Percentiles rank a stretch among this genome's conserved stretches.
These are phyloP conservation scores for Pandion haliaetus DNA, from an alignment of 2,113 vertebrate genomes.

Conservation along the genomic window DNA sequence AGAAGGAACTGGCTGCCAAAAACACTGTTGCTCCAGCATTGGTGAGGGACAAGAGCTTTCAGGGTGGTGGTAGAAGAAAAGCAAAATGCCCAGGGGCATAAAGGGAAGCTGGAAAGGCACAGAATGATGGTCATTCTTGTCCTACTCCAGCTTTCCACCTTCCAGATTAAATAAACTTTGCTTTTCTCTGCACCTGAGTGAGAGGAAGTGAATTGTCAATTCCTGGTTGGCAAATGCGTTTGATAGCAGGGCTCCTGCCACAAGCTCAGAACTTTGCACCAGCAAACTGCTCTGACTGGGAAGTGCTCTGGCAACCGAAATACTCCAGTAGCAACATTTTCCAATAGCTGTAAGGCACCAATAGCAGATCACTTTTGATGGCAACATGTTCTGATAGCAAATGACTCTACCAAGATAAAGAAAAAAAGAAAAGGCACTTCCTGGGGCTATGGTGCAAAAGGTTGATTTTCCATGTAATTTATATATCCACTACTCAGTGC, in stretches of 20 bases:
- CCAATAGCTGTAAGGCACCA: background rate
- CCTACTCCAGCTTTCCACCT: background rate
- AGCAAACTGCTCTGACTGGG: background rate
- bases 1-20: background rate
- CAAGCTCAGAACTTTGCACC: background rate
- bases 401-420: background rate
- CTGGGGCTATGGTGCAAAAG: background rate
- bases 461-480: conserved; percentile 32
- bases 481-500: background rate
- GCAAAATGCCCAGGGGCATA: background rate
- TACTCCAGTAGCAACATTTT: background rate
- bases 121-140: background rate
- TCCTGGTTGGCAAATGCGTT: background rate
- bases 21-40: background rate
- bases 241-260: background rate
- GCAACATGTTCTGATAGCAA: background rate
- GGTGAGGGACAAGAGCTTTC: background rate
- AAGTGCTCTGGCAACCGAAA: background rate
- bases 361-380: background rate
- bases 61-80: background rate
- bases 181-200: background rate
- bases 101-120: background rate
- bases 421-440: background rate
- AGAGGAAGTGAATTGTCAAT: background rate
- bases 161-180: background rate